Percentiles rank a stretch among this genome's conserved stretches.
Evolutionary conservation across 2,113 vertebrate genomes (phyloP).

Genomic region (Merops nubicus): DNA sequence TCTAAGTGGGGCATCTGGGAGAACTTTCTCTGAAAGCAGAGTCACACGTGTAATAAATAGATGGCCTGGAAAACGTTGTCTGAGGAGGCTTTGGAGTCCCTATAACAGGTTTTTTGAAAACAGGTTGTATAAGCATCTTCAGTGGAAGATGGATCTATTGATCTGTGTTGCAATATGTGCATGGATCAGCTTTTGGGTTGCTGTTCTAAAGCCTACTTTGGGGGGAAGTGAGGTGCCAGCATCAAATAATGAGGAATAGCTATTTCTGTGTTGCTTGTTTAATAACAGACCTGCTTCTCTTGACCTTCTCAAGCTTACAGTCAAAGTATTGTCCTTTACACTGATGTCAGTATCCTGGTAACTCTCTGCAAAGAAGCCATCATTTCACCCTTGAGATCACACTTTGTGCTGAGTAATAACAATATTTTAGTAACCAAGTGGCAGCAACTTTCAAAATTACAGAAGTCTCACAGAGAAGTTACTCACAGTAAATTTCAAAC

Average conservation of each 20-base stretch:
- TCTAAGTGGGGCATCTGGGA: background rate
- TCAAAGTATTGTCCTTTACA: background rate
- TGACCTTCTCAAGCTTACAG: background rate
- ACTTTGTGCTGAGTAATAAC: background rate
- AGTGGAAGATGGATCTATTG: background rate
- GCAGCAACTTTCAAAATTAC: background rate
- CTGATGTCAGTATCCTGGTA: background rate
- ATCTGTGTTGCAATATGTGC: background rate
- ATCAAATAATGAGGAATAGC: background rate
- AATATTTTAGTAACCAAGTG: background rate
- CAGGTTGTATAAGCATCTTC: background rate
- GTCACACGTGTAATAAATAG: background rate
- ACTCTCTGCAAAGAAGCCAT: background rate
- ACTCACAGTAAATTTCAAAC: background rate
- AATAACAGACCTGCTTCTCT: background rate
- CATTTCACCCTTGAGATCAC: background rate
- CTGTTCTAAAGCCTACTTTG: background rate
- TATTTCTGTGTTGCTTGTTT: background rate
- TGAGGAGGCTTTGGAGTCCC: background rate
- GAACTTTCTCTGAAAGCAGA: background rate
- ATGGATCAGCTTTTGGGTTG: background rate
- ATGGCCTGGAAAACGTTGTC: background rate
- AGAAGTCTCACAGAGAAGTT: background rate
- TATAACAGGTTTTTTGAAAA: background rate
- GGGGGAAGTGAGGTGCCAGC: background rate